phyloP scores from a whole-genome alignment of 2,888 invertebrate species.

The Norana najaformis region DNA sequence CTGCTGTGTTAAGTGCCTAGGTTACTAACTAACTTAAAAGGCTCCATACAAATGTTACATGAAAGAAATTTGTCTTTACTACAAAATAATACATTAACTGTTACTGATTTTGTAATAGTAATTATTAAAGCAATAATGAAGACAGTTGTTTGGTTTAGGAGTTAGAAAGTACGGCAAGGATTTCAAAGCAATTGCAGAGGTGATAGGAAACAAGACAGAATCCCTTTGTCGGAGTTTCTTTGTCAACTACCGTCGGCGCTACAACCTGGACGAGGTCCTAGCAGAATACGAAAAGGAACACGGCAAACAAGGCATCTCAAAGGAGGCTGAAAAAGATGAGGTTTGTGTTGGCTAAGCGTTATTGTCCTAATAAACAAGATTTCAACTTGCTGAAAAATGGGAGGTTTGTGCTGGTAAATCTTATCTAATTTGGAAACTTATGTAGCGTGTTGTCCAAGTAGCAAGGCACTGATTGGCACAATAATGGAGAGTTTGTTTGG shows the following conservation, averaged over 20 bases:
- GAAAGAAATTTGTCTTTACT: not conserved
- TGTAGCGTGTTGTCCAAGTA: too few species aligned
- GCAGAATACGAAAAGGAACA: constrained; percentile 69
- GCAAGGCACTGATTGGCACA: too few species aligned
- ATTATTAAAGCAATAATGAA: not conserved
- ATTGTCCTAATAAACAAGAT: not conserved
- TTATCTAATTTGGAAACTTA: not conserved
- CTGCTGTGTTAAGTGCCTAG: not conserved
- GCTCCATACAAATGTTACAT: not conserved
- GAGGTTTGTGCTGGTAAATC: not conserved
- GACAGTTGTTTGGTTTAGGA: constrained; percentile 60
- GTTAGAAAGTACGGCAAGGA: constrained; percentile 74
- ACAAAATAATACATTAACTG: not conserved
- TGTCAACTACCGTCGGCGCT: constrained; percentile 84
- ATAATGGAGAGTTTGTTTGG: too few species aligned
- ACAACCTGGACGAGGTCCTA: constrained; percentile 77
- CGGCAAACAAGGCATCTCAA: constrained; percentile 9
- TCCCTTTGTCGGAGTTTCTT: constrained; percentile 89
- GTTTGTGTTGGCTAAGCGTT: not conserved
- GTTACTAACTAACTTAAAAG: not conserved
- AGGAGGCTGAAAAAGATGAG: constrained; percentile 6
- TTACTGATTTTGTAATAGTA: not conserved
- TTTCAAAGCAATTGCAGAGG: constrained; percentile 90
- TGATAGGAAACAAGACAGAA: constrained; percentile 91
- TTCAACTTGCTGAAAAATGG: not conserved